Conservation (phyloP, 2,888 invertebrate species). For the Barypeithes pellucidus region DNA sequence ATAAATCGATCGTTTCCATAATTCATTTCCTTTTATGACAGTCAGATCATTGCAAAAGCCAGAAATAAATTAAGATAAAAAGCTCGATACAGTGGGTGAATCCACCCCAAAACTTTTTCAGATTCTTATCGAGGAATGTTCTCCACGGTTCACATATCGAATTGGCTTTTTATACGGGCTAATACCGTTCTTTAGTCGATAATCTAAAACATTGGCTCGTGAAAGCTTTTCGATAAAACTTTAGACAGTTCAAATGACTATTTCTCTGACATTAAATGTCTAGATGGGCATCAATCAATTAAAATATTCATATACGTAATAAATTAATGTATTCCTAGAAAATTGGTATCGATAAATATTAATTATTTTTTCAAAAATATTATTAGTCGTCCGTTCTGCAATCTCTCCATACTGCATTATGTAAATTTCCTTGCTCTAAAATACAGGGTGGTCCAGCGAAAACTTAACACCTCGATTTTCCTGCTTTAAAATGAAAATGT, state of each 20-base stretch:
- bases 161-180: constrained; percentile 47
- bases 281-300: too few relatives aligned
- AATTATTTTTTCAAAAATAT: constrained; percentile 20
- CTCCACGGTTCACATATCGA: constrained; percentile 52
- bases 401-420: constrained; percentile 21
- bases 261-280: too few relatives aligned
- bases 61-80: constrained; percentile 55
- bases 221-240: constrained; percentile 30
- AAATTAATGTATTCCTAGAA: background rate
- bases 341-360: constrained; percentile 26
- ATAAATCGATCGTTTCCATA: constrained; percentile 31
- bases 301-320: too few relatives aligned
- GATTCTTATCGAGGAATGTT: constrained; percentile 50
- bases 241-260: background rate
- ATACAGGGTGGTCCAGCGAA: too few relatives aligned
- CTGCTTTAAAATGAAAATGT: too few relatives aligned
- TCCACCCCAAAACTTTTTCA: constrained; percentile 52
- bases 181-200: constrained; percentile 43
- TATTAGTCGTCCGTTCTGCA: constrained; percentile 22
- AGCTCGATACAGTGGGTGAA: constrained; percentile 48
- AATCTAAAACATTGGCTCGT: constrained; percentile 45
- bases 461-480: too few relatives aligned
- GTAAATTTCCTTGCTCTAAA: constrained; percentile 31
- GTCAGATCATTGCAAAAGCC: constrained; percentile 51
- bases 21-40: constrained; percentile 52